Evolutionary conservation across 2,113 vertebrate genomes (phyloP), one percentile per base, ranked within the genome.

Genomic region (Capricornis sumatraensis): DNA sequence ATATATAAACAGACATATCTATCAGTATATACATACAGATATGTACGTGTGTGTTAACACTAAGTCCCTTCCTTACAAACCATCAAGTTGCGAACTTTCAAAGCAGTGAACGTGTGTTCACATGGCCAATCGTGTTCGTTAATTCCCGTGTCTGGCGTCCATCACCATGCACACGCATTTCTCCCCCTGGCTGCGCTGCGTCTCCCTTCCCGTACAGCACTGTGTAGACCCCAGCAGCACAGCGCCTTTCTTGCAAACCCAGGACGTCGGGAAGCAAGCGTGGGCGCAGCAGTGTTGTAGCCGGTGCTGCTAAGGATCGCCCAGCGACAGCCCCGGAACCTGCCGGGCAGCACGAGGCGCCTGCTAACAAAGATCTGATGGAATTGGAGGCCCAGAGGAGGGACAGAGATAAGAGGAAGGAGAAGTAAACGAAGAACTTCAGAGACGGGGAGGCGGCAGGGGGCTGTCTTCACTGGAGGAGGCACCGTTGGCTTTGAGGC

Each of bases 261-360:
- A 43, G 36, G 71, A 27, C 0, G 1, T 2, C 1, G 0, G 28
- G 71, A 76, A 27, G 71, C 71, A 76, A 25, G 36, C 3, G 21
- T 7, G 23, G 23, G 36, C 6, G 5, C 71, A 25, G 36, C 71
- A 14, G 36, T 6, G 21, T 13, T 0, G 5, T 43, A 74, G 71
- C 71, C 11, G 0, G 71, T 43, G 40, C 36, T 2, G 36, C 71
- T 13, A 43, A 76, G 71, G 13, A 43, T 23, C 1, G 6, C 36
- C 23, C 3, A 2, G 11, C 1, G 6, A 76, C 23, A 43, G 23
- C 12, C 36, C 11, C 12, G 1, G 21, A 25, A 1, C 11, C 14
- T 16, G 67, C n/a, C 1, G 2, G n/a, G n/a, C 67, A 74, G 67
- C n/a, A 25, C 10, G 10, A 40, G 67, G n/a, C 1, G 2, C 67